Evolutionary conservation across 2,797 vertebrate genomes (phyloP).

Genomic region (Loris lydekkerianus): DNA sequence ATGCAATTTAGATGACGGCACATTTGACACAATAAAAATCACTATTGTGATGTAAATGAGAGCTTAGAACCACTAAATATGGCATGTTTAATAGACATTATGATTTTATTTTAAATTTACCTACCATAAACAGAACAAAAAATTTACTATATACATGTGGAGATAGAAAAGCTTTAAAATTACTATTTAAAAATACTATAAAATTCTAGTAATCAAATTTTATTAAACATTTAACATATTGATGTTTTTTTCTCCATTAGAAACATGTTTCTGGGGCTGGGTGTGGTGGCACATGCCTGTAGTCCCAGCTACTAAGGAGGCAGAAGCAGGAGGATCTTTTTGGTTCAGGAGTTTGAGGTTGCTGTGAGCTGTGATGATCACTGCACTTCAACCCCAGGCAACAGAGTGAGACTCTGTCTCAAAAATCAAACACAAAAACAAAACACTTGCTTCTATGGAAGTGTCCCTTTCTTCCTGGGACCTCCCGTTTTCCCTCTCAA

Average conservation of each 20-base stretch:
- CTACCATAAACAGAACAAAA: background rate
- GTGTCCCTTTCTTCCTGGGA: background rate
- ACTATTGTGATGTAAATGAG: background rate
- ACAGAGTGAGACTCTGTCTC: background rate
- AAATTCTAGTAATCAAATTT: background rate
- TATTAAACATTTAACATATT: background rate
- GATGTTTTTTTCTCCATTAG: background rate
- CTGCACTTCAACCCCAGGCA: background rate
- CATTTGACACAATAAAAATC: background rate
- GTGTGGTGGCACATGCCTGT: background rate
- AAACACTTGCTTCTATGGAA: background rate
- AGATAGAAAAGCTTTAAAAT: background rate
- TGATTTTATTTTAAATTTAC: slow-evolving; percentile 33
- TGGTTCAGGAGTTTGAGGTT: background rate
- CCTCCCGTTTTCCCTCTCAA: background rate
- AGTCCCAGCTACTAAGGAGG: background rate
- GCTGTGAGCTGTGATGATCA: background rate
- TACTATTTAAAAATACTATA: background rate
- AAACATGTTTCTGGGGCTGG: background rate
- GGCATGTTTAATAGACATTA: background rate
- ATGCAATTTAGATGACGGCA: background rate
- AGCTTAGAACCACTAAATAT: background rate
- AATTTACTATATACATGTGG: background rate
- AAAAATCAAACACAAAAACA: background rate
- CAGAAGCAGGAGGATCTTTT: background rate